These are phyloP conservation scores for Pyrochroa serraticornis DNA, from an alignment of 2,888 invertebrate species.

Conservation along the genomic window DNA sequence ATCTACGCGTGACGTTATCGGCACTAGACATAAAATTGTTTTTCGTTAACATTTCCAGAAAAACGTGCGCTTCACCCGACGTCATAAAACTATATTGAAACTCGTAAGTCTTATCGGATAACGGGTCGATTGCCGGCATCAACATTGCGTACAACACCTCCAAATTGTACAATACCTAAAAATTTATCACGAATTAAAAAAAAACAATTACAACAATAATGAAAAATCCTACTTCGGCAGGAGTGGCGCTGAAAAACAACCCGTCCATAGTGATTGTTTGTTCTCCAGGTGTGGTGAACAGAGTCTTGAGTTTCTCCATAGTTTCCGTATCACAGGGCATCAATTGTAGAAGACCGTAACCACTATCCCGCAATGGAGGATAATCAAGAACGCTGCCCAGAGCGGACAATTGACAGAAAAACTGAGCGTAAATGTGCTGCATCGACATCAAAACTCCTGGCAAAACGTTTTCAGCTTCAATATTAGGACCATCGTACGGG, in stretches of 20 bases:
- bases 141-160: constrained; percentile 79
- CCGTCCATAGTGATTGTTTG: constrained; percentile 63
- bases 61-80: constrained; percentile 69
- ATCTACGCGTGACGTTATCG: constrained; percentile 70
- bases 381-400: constrained; percentile 83
- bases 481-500: constrained; percentile 78
- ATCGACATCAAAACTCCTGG: constrained; percentile 91
- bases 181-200: too few relatives aligned
- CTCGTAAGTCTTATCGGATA: constrained; percentile 74
- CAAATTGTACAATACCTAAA: constrained; percentile 73
- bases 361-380: constrained; percentile 82
- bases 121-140: constrained; percentile 85
- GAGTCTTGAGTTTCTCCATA: constrained; percentile 62
- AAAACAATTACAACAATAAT: too few relatives aligned
- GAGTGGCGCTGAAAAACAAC: constrained; percentile 72
- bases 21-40: constrained; percentile 82
- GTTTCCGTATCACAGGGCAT: constrained; percentile 73
- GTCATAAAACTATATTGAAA: constrained; percentile 73
- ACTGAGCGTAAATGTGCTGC: constrained; percentile 76
- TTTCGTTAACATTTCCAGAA: constrained; percentile 82
- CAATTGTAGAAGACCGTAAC: constrained; percentile 77
- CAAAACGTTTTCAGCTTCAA: constrained; percentile 85
- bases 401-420: constrained; percentile 86
- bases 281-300: constrained; percentile 59
- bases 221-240: constrained; percentile 67